phyloP scores from a whole-genome alignment of 2,797 vertebrate species.

The Myotis planiceps region DNA sequence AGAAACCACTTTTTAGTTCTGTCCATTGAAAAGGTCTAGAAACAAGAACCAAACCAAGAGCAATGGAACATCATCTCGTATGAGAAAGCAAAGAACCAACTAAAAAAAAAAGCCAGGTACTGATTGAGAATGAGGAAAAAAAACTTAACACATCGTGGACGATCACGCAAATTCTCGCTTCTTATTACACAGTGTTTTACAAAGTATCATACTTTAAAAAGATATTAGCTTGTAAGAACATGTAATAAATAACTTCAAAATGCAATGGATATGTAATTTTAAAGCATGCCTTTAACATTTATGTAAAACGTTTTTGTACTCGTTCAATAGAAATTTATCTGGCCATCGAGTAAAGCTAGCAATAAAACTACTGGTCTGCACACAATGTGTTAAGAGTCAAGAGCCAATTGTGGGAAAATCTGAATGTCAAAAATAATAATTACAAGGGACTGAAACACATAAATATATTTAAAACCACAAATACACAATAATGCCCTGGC shows the following conservation, averaged over 20 bases:
- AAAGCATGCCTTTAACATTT: no score
- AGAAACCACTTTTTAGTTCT: not conserved
- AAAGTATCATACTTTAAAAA: no score
- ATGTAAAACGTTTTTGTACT: no score
- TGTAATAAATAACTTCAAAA: no score
- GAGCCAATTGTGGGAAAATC: not conserved
- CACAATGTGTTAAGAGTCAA: not conserved
- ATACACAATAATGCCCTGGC: not conserved
- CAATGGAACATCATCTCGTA: not conserved
- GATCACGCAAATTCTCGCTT: no score
- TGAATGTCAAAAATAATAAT: conserved; percentile 43
- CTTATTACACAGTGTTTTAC: no score
- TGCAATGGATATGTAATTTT: no score
- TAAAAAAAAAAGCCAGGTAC: not conserved
- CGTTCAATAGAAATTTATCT: no score
- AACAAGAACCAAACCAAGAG: conserved; percentile 9
- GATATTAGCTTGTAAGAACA: no score
- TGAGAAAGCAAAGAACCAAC: not conserved
- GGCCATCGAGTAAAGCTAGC: no score
- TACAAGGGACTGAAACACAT: not conserved
- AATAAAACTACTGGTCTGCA: no score
- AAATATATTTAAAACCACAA: conserved; percentile 38
- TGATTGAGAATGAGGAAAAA: not conserved
- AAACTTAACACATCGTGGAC: not conserved
- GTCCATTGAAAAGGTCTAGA: not conserved